Evolutionary conservation across 2,888 invertebrate genomes (phyloP), one percentile per base, ranked within the genome.

Genomic region (Metopia argyrocephala): DNA sequence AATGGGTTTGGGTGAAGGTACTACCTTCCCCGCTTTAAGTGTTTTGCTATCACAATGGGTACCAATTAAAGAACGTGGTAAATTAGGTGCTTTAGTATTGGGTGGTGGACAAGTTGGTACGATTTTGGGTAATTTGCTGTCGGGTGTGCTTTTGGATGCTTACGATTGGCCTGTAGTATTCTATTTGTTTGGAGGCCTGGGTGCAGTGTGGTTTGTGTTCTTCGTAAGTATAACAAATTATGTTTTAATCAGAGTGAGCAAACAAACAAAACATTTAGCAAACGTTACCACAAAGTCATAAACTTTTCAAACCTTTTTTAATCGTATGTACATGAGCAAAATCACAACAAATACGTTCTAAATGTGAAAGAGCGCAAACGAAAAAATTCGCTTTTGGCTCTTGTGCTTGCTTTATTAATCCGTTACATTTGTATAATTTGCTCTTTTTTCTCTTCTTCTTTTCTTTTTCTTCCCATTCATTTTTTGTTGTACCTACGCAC

Each of bases 1-100:
- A 3, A 96, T 96, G 92, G 97, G 97, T 50, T 91, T 96, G 2
- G 96, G 96, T 79, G 96, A 97, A 92, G 96, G 96, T 27, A 95
- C 95, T 3, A 96, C 96, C 0, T 96, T 94, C 87, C 96, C 95
- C 2, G 96, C 97, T 0, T 91, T 98, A 84, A 96, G 95, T 87
- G 94, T 95, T 0, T 91, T 96, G 89, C 90, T 96, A 5, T 94
- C 96, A 0, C 93, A 94, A 85, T 96, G 96, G 96, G 94, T 95
- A 0, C 96, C 96, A 0, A 91, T 94, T 0, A 93, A 93, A 1
- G 96, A 96, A 86, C 92, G 96, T 82, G 94, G 95, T 7, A 93
- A 94, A 80, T 93, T 96, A 87, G 95, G 96, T 0, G 94, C 96
- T 0, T 87, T 96, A 46, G 95, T 96, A 0, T 95, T 95, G 85